These are phyloP conservation scores for Protomyctophum bolini DNA, from an alignment of 2,113 vertebrate species.

Conservation along the genomic window DNA sequence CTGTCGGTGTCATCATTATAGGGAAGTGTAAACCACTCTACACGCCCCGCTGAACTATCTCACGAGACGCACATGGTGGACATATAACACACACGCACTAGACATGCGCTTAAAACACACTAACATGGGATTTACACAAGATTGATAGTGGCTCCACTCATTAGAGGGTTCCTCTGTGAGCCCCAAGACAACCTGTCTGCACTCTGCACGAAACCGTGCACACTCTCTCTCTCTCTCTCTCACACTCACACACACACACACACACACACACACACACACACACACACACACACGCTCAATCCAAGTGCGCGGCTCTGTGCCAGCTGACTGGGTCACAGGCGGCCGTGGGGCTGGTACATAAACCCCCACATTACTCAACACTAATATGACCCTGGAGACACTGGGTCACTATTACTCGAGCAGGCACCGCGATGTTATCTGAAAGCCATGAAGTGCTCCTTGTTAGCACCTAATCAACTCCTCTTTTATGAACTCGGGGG, in stretches of 20 bases:
- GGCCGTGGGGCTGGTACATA: not conserved
- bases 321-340: not conserved
- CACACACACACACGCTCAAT: constrained; percentile 20
- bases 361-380: constrained; percentile 43
- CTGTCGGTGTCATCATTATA: constrained; percentile 62
- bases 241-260: constrained; percentile 7
- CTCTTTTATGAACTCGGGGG: constrained; percentile 38
- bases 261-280: constrained; percentile 2
- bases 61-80: constrained; percentile 2
- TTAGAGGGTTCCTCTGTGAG: no score
- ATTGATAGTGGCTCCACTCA: no score
- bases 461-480: constrained; percentile 61
- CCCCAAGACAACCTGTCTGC: no score
- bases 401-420: constrained; percentile 16
- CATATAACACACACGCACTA: not conserved
- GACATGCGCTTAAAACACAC: not conserved
- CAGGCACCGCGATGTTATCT: constrained; percentile 42
- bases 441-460: constrained; percentile 56
- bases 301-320: not conserved
- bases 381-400: constrained; percentile 42
- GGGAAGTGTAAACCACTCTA: constrained; percentile 49
- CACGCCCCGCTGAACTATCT: constrained; percentile 15
- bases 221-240: constrained; percentile 1
- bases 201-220: not conserved
- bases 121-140: not conserved